These are phyloP conservation scores for Limnodromus scolopaceus DNA, from an alignment of 2,797 vertebrate species.

Conservation along the genomic window DNA sequence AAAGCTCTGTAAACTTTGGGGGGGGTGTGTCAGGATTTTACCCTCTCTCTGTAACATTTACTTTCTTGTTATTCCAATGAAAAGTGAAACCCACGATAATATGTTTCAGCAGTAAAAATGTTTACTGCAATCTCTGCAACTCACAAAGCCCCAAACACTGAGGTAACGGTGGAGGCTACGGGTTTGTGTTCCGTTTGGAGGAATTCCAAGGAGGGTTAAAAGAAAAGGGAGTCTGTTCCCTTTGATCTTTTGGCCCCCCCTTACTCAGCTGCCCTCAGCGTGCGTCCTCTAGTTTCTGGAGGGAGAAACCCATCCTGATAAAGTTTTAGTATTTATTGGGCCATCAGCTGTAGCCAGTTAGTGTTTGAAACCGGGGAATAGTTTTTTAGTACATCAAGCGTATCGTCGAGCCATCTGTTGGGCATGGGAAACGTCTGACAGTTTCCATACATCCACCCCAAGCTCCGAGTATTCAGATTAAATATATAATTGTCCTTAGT, in stretches of 20 bases:
- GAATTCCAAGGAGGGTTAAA: not conserved
- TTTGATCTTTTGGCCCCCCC: constrained; percentile 61
- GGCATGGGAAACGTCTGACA: not conserved
- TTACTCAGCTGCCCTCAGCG: not conserved
- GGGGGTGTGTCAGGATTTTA: not conserved
- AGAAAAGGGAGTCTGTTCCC: constrained; percentile 46
- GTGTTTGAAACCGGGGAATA: not conserved
- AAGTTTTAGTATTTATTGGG: not conserved
- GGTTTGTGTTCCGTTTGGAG: not conserved
- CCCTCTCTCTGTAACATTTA: not conserved
- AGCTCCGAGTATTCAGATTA: not conserved
- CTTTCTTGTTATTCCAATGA: not conserved
- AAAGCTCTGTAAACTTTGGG: not conserved
- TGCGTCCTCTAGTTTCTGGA: not conserved
- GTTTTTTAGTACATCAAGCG: not conserved
- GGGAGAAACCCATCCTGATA: constrained; percentile 1
- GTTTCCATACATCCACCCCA: not conserved
- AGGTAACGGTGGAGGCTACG: fast-evolving
- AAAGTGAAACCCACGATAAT: not conserved
- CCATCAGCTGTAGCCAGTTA: not conserved
- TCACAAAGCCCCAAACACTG: not conserved
- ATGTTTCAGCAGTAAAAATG: not conserved
- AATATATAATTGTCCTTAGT: not conserved
- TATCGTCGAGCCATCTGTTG: not conserved
- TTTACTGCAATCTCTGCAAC: not conserved